Evolutionary conservation across 2,888 invertebrate genomes (phyloP).

Genomic region (Caenorhabditis becei): DNA sequence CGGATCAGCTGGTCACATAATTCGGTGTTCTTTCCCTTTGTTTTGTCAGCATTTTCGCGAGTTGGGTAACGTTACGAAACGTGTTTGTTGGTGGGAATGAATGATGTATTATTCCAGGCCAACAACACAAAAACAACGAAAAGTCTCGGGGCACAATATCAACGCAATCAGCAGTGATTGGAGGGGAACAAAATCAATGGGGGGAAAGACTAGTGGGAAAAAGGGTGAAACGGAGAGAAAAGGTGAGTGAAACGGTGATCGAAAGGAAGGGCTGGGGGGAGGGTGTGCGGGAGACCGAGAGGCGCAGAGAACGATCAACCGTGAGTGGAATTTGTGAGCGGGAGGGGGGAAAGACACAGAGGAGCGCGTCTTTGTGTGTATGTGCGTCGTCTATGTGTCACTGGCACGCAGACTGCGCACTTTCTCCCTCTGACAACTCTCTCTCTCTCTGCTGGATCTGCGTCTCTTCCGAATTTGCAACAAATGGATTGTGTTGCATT

Average conservation of each 20-base stretch:
- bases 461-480: neutral
- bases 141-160: neutral
- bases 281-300: constrained; percentile 28
- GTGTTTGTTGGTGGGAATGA: neutral
- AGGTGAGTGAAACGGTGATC: constrained; percentile 25
- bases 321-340: constrained; percentile 33
- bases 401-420: constrained; percentile 31
- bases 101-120: too few species aligned
- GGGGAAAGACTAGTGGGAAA: too few species aligned
- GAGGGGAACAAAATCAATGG: constrained; percentile 15
- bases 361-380: constrained; percentile 31
- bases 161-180: neutral
- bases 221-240: constrained; percentile 12
- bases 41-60: constrained; percentile 41
- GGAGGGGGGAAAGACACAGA: constrained; percentile 5
- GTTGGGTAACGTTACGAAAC: constrained; percentile 48
- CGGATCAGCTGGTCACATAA: neutral
- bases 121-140: neutral
- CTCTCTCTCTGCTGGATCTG: neutral
- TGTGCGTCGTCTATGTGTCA: too few species aligned
- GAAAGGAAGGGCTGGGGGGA: constrained; percentile 27
- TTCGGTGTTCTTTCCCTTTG: constrained; percentile 36
- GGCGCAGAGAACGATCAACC: constrained; percentile 55
- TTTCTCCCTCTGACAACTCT: constrained; percentile 18
- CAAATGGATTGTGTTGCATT: too few species aligned